phyloP scores from a whole-genome alignment of 2,797 vertebrate genomes.

The Trematomus bernacchii region DNA sequence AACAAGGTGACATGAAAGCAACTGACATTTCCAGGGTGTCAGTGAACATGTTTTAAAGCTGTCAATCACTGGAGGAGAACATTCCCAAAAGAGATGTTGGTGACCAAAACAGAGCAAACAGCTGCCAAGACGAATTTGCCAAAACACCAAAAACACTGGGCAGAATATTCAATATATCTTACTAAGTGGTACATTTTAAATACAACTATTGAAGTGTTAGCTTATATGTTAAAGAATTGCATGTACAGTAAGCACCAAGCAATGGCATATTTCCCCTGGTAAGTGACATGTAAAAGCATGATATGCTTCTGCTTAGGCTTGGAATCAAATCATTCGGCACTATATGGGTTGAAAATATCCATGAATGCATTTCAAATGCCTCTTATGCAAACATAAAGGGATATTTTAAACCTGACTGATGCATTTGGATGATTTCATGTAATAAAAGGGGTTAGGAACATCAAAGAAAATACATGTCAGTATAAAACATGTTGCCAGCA shows the following conservation, averaged over 20 bases:
- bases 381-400: constrained; percentile 8
- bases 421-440: constrained; percentile 15
- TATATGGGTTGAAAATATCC: not conserved
- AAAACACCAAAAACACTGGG: no score
- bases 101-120: no score
- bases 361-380: not conserved
- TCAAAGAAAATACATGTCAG: constrained; percentile 34
- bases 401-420: not conserved
- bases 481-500: constrained; percentile 29
- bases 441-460: constrained; percentile 3
- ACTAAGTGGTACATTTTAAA: no score
- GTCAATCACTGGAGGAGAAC: no score
- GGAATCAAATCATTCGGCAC: not conserved
- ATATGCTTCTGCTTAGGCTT: not conserved
- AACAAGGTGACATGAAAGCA: not conserved
- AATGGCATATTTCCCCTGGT: not conserved
- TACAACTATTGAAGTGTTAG: no score
- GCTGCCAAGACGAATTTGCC: no score
- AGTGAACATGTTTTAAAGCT: no score
- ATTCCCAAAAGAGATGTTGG: no score
- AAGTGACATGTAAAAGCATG: not conserved
- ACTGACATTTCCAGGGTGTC: not conserved
- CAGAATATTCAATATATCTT: no score
- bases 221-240: not conserved
- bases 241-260: not conserved